A percentile compares a stretch with the other conserved stretches of the same genome.
Evolutionary conservation across 2,113 vertebrate genomes (phyloP).

Genomic region (Neofelis nebulosa): DNA sequence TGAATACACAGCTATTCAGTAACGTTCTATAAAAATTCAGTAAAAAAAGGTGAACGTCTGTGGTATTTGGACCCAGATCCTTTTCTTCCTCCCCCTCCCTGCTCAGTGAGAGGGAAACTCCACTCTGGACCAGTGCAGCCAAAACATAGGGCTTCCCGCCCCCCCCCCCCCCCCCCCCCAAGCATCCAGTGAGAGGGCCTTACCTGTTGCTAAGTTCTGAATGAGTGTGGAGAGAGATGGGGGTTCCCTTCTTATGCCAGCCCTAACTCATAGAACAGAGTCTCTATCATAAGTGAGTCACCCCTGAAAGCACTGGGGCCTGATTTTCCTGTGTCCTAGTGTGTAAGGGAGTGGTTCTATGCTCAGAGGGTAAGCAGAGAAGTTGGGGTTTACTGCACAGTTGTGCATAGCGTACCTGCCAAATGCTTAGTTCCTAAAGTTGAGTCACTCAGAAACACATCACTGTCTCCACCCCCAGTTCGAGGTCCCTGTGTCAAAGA

Average conservation of each 20-base stretch:
- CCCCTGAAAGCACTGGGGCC: neutral
- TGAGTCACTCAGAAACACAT: neutral
- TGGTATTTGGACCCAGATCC: neutral
- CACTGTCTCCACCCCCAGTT: neutral
- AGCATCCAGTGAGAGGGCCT: neutral
- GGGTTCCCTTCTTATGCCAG: neutral
- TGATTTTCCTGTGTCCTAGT: neutral
- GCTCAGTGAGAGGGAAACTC: neutral
- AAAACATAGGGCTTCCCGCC: neutral
- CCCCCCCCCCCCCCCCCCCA: too few species aligned
- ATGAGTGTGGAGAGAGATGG: neutral
- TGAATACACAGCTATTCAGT: neutral
- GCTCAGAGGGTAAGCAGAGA: too few species aligned
- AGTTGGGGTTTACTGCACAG: neutral
- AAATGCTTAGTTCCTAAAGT: neutral
- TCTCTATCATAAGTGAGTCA: neutral
- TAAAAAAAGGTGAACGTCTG: neutral
- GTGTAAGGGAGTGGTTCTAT: neutral
- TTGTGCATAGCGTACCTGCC: neutral
- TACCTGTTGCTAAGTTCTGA: neutral
- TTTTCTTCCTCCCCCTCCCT: neutral
- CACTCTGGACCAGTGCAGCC: too few species aligned
- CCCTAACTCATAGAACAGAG: neutral
- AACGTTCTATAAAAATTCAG: neutral
- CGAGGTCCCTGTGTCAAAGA: neutral